phyloP scores from a whole-genome alignment of 2,797 vertebrate species.

The Catamblyrhynchus diadema region DNA sequence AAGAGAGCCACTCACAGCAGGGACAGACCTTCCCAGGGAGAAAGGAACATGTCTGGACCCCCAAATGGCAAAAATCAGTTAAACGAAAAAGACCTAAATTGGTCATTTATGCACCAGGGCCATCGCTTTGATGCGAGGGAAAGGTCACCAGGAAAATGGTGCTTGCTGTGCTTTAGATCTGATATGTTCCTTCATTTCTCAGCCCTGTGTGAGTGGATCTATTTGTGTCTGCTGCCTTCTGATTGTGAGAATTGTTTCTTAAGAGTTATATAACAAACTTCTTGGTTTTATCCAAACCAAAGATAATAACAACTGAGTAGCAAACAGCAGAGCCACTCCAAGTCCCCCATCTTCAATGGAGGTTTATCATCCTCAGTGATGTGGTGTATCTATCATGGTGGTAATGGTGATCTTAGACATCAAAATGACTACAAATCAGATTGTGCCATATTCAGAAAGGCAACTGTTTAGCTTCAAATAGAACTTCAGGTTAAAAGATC shows the following conservation, averaged over 20 bases:
- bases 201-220: slow-evolving; percentile 12
- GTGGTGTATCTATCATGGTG: not conserved
- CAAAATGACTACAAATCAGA: not conserved
- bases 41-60: not conserved
- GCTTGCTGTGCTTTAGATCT: slow-evolving; percentile 50
- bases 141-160: slow-evolving; percentile 9
- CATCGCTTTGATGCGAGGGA: not conserved
- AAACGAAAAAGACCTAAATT: not conserved
- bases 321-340: not conserved
- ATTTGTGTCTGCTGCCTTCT: slow-evolving; percentile 23
- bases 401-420: not conserved
- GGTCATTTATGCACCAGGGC: slow-evolving; percentile 27
- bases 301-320: not conserved
- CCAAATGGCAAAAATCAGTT: slow-evolving; percentile 15
- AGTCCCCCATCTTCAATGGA: not conserved
- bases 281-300: not conserved
- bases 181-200: slow-evolving; percentile 39
- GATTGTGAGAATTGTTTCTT: slow-evolving; percentile 7
- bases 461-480: not conserved
- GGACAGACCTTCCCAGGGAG: slow-evolving; percentile 11
- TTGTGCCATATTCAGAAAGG: not conserved
- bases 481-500: not conserved
- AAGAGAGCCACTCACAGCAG: slow-evolving; percentile 35
- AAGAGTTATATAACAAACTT: not conserved
- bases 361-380: not conserved